Evolutionary conservation across 2,888 invertebrate species (phyloP).

Genomic region (Cantharis nigra): DNA sequence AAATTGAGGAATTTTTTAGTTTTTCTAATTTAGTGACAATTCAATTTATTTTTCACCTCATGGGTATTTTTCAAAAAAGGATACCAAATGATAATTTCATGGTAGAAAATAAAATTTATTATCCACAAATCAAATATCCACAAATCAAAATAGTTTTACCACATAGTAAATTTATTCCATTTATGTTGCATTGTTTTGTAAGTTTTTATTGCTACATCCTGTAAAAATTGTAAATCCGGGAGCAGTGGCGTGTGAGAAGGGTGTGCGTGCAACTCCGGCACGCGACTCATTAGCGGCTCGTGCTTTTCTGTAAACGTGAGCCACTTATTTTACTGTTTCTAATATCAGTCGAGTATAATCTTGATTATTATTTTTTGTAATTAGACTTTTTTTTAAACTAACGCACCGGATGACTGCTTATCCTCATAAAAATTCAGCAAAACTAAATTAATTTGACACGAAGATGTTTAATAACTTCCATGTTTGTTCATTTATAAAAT

Average conservation of each 20-base stretch:
- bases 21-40: not conserved
- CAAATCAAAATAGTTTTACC: not conserved
- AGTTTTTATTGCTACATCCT: constrained; percentile 8
- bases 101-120: not conserved
- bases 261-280: constrained; percentile 16
- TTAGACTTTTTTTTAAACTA: constrained; percentile 19
- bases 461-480: not conserved
- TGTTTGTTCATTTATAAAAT: not conserved
- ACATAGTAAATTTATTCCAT: not conserved
- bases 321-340: constrained; percentile 18
- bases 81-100: not conserved
- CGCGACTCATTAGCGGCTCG: constrained; percentile 29
- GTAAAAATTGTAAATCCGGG: not conserved
- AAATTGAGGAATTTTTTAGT: not conserved
- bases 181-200: constrained; percentile 9
- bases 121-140: not conserved
- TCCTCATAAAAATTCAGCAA: not conserved
- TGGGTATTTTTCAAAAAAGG: not conserved
- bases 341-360: constrained; percentile 13
- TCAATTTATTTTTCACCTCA: not conserved
- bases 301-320: constrained; percentile 20
- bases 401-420: not conserved
- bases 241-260: constrained; percentile 23
- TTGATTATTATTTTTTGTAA: constrained; percentile 21
- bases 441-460: not conserved